These are phyloP conservation scores for Odontocerum albicorne DNA, from an alignment of 2,888 invertebrate species.

Conservation along the genomic window DNA sequence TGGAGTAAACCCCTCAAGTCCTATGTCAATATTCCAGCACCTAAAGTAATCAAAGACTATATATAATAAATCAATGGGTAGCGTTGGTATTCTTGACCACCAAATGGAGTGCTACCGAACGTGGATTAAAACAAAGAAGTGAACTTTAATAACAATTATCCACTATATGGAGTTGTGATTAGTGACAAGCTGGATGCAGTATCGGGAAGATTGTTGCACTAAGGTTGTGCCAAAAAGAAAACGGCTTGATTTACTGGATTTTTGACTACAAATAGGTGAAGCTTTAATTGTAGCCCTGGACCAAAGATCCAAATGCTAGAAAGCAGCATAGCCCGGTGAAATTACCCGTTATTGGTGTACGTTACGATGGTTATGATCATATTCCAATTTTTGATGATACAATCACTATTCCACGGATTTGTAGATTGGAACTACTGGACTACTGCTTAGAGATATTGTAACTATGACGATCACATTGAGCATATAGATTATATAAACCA, in stretches of 20 bases:
- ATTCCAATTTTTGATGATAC: slow-evolving; percentile 36
- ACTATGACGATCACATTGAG: no score
- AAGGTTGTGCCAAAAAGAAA: no score
- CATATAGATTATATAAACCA: no score
- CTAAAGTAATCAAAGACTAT: slow-evolving; percentile 35
- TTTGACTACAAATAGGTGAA: slow-evolving; percentile 33
- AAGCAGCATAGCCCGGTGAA: slow-evolving; percentile 24
- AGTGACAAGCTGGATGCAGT: slow-evolving; percentile 39
- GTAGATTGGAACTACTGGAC: slow-evolving; percentile 38
- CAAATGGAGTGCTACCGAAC: slow-evolving; percentile 38
- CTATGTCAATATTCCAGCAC: slow-evolving; percentile 35
- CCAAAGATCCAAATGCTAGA: neutral
- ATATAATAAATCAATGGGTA: no score
- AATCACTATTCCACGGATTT: slow-evolving; percentile 36
- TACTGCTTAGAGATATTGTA: no score
- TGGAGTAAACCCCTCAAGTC: slow-evolving; percentile 34
- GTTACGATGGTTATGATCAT: slow-evolving; percentile 39
- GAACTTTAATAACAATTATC: slow-evolving; percentile 39
- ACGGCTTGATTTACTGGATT: no score
- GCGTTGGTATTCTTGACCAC: slow-evolving; percentile 37
- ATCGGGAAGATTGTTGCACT: slow-evolving; percentile 32
- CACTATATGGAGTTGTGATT: slow-evolving; percentile 39
- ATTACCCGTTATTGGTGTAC: slow-evolving; percentile 36
- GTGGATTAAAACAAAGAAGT: slow-evolving; percentile 40
- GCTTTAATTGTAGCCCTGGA: slow-evolving; percentile 19